Evolutionary conservation across 2,113 vertebrate genomes (phyloP).

Genomic region (Xenopus tropicalis): DNA sequence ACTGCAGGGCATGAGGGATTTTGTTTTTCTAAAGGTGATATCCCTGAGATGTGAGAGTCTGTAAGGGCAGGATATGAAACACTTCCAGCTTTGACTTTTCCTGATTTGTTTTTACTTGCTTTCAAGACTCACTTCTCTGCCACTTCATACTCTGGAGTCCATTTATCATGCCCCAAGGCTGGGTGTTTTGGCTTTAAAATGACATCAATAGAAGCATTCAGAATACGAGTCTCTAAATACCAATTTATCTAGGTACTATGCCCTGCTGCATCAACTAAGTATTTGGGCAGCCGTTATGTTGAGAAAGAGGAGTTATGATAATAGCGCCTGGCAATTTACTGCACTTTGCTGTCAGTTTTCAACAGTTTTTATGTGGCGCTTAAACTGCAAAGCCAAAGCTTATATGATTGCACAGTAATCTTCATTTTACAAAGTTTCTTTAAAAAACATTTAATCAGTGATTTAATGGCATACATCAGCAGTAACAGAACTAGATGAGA

Average conservation of each 20-base stretch:
- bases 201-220: conserved; percentile 17
- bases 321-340: neutral
- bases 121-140: neutral
- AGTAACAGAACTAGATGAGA: too few species aligned
- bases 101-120: neutral
- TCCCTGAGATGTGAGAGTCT: neutral
- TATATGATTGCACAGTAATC: neutral
- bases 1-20: neutral
- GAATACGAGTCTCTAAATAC: conserved; percentile 4
- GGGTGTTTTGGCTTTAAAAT: conserved; percentile 1
- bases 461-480: neutral
- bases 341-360: conserved; percentile 1
- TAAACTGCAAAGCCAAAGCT: neutral
- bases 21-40: neutral
- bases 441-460: neutral
- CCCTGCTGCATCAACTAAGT: neutral
- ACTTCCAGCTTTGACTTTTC: neutral
- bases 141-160: neutral
- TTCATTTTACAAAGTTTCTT: neutral
- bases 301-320: neutral
- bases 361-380: neutral
- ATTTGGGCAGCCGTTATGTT: neutral
- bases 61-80: neutral
- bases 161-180: conserved; percentile 22
- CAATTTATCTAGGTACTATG: conserved; percentile 1